phyloP scores from a whole-genome alignment of 2,888 invertebrate species.

The Augochlorella aurata region DNA sequence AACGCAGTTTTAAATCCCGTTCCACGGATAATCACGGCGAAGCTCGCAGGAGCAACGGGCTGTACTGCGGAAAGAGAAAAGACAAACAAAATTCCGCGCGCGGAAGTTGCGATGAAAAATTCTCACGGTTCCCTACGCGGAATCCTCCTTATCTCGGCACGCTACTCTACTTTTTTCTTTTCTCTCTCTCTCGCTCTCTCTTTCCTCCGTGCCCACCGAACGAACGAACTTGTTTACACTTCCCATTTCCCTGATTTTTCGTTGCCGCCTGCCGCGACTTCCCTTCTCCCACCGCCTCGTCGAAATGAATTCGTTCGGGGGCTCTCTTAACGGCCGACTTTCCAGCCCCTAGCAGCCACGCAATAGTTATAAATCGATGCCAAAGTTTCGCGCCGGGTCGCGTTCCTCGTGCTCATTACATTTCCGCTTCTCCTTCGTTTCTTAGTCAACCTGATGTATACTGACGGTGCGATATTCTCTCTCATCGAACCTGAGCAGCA shows the following conservation, averaged over 20 bases:
- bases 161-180: constrained; percentile 13
- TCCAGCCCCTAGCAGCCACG: neutral
- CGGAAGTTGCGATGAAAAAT: constrained; percentile 59
- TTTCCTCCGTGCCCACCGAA: neutral
- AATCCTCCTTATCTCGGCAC: constrained; percentile 40
- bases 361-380: constrained; percentile 44
- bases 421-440: neutral
- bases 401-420: neutral
- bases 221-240: constrained; percentile 49
- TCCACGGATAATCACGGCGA: constrained; percentile 57
- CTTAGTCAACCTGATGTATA: too few relatives aligned
- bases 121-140: constrained; percentile 49
- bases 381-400: constrained; percentile 32
- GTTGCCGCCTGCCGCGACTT: constrained; percentile 23
- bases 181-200: neutral
- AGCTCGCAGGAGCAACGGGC: constrained; percentile 36
- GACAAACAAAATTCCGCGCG: constrained; percentile 34
- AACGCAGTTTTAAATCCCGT: constrained; percentile 65
- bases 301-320: constrained; percentile 51
- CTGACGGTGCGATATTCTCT: too few relatives aligned
- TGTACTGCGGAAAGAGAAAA: constrained; percentile 40
- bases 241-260: constrained; percentile 59
- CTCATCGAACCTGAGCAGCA: too few relatives aligned
- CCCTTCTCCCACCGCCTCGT: constrained; percentile 27
- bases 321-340: constrained; percentile 10